Evolutionary conservation across 2,113 vertebrate species (phyloP).

Genomic region (Rhinopomastus cyanomelas): DNA sequence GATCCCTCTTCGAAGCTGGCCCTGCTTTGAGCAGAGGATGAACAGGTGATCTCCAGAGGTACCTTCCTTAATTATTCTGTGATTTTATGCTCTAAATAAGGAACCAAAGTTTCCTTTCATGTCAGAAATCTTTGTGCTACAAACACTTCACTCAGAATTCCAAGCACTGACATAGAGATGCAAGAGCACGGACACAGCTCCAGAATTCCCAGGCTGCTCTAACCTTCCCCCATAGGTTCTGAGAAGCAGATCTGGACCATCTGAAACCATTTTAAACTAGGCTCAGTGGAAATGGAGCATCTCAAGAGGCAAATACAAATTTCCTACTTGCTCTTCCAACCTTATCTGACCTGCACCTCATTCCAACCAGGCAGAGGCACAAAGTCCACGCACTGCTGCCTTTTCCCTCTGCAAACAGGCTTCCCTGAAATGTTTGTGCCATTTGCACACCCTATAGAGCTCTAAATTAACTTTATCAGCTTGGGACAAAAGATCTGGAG

Average conservation of each 20-base stretch:
- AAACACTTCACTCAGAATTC: neutral
- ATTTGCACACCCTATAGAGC: slow-evolving; percentile 23
- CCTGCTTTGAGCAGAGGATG: neutral
- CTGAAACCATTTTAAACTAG: neutral
- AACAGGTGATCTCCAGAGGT: neutral
- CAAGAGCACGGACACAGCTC: neutral
- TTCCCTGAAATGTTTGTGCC: neutral
- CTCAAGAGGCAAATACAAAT: neutral
- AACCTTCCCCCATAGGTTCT: neutral
- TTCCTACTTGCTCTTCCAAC: neutral
- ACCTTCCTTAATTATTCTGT: neutral
- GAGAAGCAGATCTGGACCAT: neutral
- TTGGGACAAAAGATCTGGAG: slow-evolving; percentile 54
- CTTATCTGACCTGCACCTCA: neutral
- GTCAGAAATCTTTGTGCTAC: neutral
- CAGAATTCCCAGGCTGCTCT: neutral
- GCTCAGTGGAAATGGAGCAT: neutral
- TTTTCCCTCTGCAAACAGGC: neutral
- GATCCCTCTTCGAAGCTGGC: neutral
- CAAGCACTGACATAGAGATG: neutral
- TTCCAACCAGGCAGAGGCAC: neutral
- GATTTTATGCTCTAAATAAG: neutral
- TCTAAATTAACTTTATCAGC: slow-evolving; percentile 56
- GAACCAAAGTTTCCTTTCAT: neutral
- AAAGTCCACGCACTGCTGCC: neutral